A percentile compares a stretch with the other conserved stretches of the same genome.
phyloP scores from a whole-genome alignment of 2,888 invertebrate genomes.

The Apodemia hepburni region DNA sequence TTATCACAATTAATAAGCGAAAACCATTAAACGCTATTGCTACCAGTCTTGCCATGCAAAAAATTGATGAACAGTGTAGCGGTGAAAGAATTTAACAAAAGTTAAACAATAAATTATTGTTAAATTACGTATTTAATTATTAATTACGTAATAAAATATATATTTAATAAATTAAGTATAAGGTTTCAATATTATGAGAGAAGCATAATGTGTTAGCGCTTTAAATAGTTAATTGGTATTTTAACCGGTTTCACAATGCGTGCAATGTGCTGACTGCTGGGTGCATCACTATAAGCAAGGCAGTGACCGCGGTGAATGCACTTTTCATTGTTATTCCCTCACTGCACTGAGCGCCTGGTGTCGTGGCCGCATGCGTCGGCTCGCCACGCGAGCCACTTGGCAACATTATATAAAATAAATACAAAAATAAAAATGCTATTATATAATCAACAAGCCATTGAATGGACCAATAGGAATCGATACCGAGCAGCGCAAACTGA shows the following conservation, averaged over 20 bases:
- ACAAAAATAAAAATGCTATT: slow-evolving; percentile 33
- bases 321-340: slow-evolving; percentile 39
- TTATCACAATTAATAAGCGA: too few relatives aligned
- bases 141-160: too few relatives aligned
- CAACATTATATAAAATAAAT: slow-evolving; percentile 46
- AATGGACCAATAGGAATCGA: not conserved
- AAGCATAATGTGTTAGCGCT: not conserved
- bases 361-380: slow-evolving; percentile 53
- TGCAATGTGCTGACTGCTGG: slow-evolving; percentile 10
- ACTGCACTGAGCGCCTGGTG: slow-evolving; percentile 60
- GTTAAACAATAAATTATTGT: too few relatives aligned
- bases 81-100: too few relatives aligned
- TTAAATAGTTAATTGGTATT: not conserved
- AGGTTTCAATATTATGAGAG: not conserved
- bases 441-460: slow-evolving; percentile 44
- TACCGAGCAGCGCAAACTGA: not conserved
- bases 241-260: slow-evolving; percentile 10
- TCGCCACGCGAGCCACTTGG: slow-evolving; percentile 68
- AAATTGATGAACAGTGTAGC: too few relatives aligned
- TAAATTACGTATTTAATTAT: too few relatives aligned
- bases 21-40: too few relatives aligned
- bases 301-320: slow-evolving; percentile 38
- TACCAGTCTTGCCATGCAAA: too few relatives aligned
- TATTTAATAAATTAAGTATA: too few relatives aligned
- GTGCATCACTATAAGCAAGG: slow-evolving; percentile 25